These are phyloP conservation scores for Tetanocera ferruginea DNA, from an alignment of 2,888 invertebrate species.

Conservation along the genomic window DNA sequence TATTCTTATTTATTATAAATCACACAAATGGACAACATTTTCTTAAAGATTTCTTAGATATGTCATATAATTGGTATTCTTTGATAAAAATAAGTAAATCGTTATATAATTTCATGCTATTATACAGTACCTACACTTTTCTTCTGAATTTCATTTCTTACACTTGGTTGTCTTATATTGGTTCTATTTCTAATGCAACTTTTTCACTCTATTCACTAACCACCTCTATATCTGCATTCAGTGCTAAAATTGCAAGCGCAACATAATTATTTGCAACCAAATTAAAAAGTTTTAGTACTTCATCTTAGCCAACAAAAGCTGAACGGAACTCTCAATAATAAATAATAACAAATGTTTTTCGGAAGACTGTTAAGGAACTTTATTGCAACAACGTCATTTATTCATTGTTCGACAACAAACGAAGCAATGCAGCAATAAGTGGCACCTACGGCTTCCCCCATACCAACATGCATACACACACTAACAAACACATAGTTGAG, in stretches of 20 bases:
- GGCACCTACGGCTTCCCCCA: neutral
- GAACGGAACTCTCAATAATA: conserved; percentile 23
- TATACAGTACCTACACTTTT: too few relatives aligned
- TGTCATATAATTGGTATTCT: too few relatives aligned
- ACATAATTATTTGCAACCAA: conserved; percentile 26
- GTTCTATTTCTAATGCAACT: too few relatives aligned
- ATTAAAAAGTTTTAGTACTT: conserved; percentile 28
- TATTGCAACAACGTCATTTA: neutral
- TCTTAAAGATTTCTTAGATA: too few relatives aligned
- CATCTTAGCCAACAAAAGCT: conserved; percentile 25
- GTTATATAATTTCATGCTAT: too few relatives aligned
- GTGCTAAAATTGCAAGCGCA: neutral
- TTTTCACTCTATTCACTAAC: too few relatives aligned
- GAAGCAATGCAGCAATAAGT: neutral
- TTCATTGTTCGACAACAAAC: neutral
- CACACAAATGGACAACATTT: too few relatives aligned
- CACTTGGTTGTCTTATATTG: too few relatives aligned
- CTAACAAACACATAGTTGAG: neutral
- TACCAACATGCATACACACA: neutral
- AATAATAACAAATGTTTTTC: conserved; percentile 33
- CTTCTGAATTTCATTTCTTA: too few relatives aligned
- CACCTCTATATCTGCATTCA: too few relatives aligned
- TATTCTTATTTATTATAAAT: too few relatives aligned
- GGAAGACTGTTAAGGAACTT: neutral
- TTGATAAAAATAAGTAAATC: too few relatives aligned